Evolutionary conservation across 2,797 vertebrate species (phyloP), one percentile per base, ranked within the genome.

Genomic region (Chloroceryle inda): DNA sequence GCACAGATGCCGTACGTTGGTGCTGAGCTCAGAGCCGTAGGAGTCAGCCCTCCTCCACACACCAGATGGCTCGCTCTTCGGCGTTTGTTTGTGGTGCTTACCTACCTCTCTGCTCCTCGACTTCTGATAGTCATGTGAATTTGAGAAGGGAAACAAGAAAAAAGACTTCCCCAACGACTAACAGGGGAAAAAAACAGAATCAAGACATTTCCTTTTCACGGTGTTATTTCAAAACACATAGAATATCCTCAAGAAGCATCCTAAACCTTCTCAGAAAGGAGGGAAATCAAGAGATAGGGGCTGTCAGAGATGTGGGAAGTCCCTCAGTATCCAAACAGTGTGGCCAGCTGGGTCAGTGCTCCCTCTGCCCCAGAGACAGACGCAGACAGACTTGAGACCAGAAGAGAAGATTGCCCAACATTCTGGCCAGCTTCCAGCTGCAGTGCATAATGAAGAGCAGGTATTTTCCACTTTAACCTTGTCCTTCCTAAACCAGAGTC

Each of bases 11-110:
- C 69, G 53, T 37, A 58, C 20, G 13, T 91, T 94, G 20, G 69
- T 78, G 94, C 94, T 67, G 88, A 96, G 95, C 91, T 96, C 89
- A 76, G 92, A 92, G 85, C 93, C 12, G 96, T 97, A 92, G 97
- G 97, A 96, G 96, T 95, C 21, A 0, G 75, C 76, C 93, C 96
- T 96, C 97, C 96, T 97, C 97, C 96, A 55, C 96, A 95, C 91
- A 95, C 85, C 97, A 97, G 96, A 97, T 97, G 96, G 86, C 83
- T 96, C 3, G 52, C 53, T 88, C 85, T 56, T 76, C 91, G 88
- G 90, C 6, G 2, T 31, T 90, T 94, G 83, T 73, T 94, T 89
- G 92, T 67, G 83, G 87, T 80, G 92, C 88, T 91, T 85, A 93
- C 94, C 94, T 94, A 93, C 92, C 94, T 94, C 94, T 82, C 92